phyloP scores from a whole-genome alignment of 2,888 invertebrate genomes.

The Saturnia pavonia region DNA sequence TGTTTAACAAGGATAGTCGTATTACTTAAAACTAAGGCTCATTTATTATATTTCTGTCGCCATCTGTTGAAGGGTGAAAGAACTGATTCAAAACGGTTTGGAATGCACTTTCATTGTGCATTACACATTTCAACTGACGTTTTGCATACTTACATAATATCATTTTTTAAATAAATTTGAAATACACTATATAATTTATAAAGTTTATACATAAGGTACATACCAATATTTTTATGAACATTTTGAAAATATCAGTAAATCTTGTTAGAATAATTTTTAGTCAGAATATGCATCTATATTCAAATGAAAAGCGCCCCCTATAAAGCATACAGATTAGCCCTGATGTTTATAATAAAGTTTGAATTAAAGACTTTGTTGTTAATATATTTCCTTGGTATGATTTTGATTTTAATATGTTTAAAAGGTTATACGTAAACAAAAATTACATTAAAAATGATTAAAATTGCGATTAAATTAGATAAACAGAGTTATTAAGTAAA shows the following conservation, averaged over 20 bases:
- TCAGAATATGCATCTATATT: too few relatives aligned
- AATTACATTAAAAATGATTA: too few relatives aligned
- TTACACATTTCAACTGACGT: neutral
- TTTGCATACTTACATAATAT: neutral
- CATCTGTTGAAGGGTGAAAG: conserved; percentile 61
- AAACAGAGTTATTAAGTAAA: too few relatives aligned
- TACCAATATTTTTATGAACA: neutral
- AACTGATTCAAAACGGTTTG: conserved; percentile 43
- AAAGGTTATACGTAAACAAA: too few relatives aligned
- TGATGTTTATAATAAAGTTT: neutral
- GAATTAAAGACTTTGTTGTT: neutral
- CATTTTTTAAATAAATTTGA: neutral
- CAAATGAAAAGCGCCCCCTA: neutral
- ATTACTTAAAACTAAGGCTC: neutral
- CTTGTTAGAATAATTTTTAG: neutral
- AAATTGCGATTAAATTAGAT: too few relatives aligned
- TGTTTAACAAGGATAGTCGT: neutral
- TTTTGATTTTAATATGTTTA: neutral
- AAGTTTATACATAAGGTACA: neutral
- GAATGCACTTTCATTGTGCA: conserved; percentile 52
- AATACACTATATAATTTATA: neutral
- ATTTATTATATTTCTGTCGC: conserved; percentile 36
- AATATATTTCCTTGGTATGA: neutral
- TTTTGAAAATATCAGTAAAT: neutral
- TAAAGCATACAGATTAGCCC: neutral